A percentile compares a stretch with the other conserved stretches of the same genome.
Conservation (phyloP, 2,113 vertebrate genomes). For the Micronycteris hirsuta region DNA sequence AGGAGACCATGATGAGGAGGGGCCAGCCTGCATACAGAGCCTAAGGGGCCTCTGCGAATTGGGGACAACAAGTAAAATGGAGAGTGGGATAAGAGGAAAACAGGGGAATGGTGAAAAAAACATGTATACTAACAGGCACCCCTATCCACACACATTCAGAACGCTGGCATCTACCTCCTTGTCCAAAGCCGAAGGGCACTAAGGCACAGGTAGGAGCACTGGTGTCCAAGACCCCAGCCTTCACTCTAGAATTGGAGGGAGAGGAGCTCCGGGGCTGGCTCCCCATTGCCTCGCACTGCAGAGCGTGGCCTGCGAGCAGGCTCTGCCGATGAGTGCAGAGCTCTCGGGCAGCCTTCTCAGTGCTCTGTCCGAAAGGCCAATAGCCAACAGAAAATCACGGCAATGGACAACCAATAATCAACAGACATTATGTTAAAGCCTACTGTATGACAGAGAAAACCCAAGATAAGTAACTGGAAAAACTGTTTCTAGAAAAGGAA, state of each 20-base stretch:
- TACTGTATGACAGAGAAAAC: background rate
- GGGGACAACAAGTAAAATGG: background rate
- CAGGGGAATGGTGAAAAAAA: background rate
- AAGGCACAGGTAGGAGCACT: background rate
- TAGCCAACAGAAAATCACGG: background rate
- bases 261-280: too few relatives aligned
- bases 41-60: background rate
- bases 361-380: background rate
- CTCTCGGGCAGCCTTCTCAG: background rate
- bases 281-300: background rate
- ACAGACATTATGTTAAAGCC: background rate
- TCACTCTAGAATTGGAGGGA: background rate
- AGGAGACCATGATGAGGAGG: background rate
- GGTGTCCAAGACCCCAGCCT: background rate
- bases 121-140: background rate
- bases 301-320: background rate
- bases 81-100: background rate
- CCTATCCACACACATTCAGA: background rate
- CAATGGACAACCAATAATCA: background rate
- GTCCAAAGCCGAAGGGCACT: background rate
- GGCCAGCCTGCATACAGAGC: background rate
- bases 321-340: background rate
- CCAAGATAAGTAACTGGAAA: background rate
- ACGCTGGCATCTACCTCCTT: background rate
- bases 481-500: slow-evolving; percentile 5